Conservation (phyloP, 2,888 invertebrate genomes). For the Strigamia maritima region DNA sequence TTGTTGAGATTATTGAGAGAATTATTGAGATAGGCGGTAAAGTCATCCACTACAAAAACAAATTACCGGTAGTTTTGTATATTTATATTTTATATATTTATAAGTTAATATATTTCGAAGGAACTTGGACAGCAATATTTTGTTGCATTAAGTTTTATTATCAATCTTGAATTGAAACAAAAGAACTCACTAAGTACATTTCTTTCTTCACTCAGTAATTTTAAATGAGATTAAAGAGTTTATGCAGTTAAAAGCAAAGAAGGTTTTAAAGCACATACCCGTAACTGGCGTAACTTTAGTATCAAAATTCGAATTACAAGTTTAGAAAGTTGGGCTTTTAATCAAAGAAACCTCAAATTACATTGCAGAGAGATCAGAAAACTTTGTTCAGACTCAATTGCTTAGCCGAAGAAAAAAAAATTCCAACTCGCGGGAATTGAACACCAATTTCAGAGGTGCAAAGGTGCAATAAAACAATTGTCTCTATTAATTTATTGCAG, state of each 20-base stretch:
- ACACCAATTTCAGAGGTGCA: conserved; percentile 1
- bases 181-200: background rate
- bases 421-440: conserved; percentile 6
- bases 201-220: background rate
- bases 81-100: no score
- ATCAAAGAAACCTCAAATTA: background rate
- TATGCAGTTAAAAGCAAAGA: background rate
- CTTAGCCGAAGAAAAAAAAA: background rate
- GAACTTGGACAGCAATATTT: background rate
- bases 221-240: background rate
- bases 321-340: background rate
- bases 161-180: background rate
- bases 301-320: background rate
- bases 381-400: conserved; percentile 1
- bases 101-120: no score
- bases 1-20: no score
- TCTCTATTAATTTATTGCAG: background rate
- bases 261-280: background rate
- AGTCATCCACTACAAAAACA: no score
- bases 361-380: background rate
- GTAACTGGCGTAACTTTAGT: no score
- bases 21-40: no score
- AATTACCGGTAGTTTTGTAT: no score
- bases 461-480: background rate
- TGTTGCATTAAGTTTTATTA: background rate